Evolutionary conservation across 2,113 vertebrate species (phyloP).

Genomic region (Brevimyrus niger): DNA sequence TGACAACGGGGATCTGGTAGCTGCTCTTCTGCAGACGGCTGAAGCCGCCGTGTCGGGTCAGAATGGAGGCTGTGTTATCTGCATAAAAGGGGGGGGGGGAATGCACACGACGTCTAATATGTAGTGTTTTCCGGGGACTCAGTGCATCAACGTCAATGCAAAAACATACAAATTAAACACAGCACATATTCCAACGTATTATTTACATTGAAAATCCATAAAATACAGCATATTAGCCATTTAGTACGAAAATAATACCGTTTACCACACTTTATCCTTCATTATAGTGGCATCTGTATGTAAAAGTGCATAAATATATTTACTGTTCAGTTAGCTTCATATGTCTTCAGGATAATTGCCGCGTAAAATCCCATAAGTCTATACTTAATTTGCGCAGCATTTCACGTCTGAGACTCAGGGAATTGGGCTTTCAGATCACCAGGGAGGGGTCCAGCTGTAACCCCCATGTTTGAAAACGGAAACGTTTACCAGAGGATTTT

Average conservation of each 20-base stretch:
- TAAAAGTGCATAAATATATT: not conserved
- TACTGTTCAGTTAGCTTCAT: not conserved
- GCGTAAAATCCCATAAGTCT: not conserved
- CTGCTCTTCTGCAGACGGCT: conserved; percentile 73
- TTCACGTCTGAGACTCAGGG: not conserved
- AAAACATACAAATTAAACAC: too few species aligned
- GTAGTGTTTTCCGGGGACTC: not conserved
- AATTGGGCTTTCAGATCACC: not conserved
- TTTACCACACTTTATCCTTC: not conserved
- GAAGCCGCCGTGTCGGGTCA: conserved; percentile 74
- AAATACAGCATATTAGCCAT: not conserved
- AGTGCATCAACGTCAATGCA: not conserved
- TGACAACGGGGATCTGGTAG: conserved; percentile 80
- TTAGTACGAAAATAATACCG: not conserved
- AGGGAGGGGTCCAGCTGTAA: not conserved
- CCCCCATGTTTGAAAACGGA: not conserved
- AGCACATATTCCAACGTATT: not conserved
- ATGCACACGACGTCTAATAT: not conserved
- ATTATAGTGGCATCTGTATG: not conserved
- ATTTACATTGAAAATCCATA: not conserved
- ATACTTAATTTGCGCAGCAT: not conserved
- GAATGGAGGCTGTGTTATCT: conserved; percentile 89
- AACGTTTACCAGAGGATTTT: not conserved
- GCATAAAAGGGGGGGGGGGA: conserved; percentile 18
- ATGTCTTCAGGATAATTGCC: not conserved